phyloP scores from a whole-genome alignment of 2,888 invertebrate species.

The Lepidochrysops patricia region DNA sequence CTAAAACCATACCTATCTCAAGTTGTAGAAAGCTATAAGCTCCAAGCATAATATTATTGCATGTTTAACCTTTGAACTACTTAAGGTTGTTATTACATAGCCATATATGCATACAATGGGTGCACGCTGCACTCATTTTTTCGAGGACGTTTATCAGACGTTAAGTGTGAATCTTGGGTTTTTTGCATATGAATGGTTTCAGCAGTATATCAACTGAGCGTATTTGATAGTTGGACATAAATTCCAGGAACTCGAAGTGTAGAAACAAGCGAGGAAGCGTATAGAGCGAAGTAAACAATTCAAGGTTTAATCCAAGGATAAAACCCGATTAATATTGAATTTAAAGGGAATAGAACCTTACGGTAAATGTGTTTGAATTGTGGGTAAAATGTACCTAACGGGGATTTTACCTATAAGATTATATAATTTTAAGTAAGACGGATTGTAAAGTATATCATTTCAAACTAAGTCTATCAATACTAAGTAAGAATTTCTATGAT shows the following conservation, averaged over 20 bases:
- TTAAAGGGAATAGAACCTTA: neutral
- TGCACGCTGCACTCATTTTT: too few relatives aligned
- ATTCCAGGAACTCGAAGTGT: neutral
- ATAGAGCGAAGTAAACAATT: neutral
- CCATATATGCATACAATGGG: too few relatives aligned
- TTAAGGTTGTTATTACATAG: too few relatives aligned
- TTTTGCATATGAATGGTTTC: too few relatives aligned
- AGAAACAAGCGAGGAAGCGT: neutral
- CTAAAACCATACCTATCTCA: too few relatives aligned
- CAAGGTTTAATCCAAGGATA: neutral
- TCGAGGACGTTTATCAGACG: too few relatives aligned
- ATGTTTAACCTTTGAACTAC: too few relatives aligned
- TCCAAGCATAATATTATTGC: too few relatives aligned
- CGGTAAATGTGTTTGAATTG: neutral
- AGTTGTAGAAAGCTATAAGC: too few relatives aligned
- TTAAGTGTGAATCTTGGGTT: too few relatives aligned
- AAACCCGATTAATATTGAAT: conserved; percentile 2
- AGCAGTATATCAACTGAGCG: neutral
- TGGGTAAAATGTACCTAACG: neutral
- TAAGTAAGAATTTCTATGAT: too few relatives aligned
- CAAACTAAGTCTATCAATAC: too few relatives aligned
- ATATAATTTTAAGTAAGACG: neutral
- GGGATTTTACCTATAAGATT: neutral
- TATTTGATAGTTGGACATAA: neutral
- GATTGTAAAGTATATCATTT: neutral